Conservation (phyloP, 2,888 invertebrate species). For the Lithodes maja region DNA sequence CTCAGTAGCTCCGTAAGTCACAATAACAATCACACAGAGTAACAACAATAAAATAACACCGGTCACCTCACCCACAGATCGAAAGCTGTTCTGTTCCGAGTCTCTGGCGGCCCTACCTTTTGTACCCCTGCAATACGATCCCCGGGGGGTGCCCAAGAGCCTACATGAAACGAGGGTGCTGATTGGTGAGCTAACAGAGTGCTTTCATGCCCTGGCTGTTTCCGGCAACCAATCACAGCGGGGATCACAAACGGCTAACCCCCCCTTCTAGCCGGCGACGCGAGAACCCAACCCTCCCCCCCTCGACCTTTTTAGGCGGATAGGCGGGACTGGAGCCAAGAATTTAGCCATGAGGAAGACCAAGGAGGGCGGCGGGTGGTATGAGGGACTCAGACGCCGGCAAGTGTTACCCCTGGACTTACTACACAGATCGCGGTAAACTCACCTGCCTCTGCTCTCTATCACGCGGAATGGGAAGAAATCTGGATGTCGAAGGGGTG, state of each 20-base stretch:
- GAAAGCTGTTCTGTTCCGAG: slow-evolving; percentile 70
- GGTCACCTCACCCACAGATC: slow-evolving; percentile 51
- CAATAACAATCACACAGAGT: not conserved
- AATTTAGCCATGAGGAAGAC: slow-evolving; percentile 22
- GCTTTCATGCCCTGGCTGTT: slow-evolving; percentile 21
- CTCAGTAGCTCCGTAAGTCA: not conserved
- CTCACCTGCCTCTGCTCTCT: too few species aligned
- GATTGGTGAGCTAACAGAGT: slow-evolving; percentile 10
- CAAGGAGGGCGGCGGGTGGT: not conserved
- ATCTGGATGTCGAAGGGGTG: too few species aligned
- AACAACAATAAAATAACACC: not conserved
- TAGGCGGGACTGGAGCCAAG: slow-evolving; percentile 46
- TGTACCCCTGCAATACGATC: slow-evolving; percentile 68
- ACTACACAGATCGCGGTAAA: too few species aligned
- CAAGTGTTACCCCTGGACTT: too few species aligned
- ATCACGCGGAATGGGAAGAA: too few species aligned
- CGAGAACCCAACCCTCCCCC: not conserved
- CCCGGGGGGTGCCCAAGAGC: not conserved
- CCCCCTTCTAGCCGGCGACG: not conserved
- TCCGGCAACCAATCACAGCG: slow-evolving; percentile 28
- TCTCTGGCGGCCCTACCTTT: slow-evolving; percentile 24
- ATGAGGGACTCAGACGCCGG: too few species aligned
- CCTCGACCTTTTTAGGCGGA: slow-evolving; percentile 44
- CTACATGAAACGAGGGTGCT: not conserved
- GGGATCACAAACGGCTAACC: not conserved